Conservation (phyloP, 2,888 invertebrate species). For the Deilephila porcellus region DNA sequence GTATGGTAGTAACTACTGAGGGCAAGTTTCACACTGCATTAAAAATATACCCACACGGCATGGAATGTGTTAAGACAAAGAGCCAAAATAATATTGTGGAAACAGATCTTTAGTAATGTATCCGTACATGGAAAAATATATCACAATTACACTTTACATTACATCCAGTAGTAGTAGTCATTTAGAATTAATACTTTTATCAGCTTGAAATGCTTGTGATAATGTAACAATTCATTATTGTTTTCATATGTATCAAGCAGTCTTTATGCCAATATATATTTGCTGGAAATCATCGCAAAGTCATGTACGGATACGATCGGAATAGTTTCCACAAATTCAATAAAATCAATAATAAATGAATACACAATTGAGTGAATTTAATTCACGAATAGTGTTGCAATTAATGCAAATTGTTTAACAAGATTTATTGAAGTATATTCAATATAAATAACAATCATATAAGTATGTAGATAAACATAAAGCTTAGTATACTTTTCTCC, state of each 20-base stretch:
- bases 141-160: neutral
- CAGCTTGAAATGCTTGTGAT: neutral
- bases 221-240: no score
- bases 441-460: neutral
- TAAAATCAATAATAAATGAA: neutral
- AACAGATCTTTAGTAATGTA: conserved; percentile 1
- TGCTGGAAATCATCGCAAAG: no score
- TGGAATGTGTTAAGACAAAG: neutral
- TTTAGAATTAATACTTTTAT: neutral
- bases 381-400: neutral
- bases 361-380: neutral
- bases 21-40: no score
- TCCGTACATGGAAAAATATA: neutral
- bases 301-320: neutral
- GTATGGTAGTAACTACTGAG: no score
- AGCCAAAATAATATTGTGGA: neutral
- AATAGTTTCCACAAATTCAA: neutral
- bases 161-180: neutral
- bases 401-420: conserved; percentile 13
- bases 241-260: no score
- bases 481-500: neutral
- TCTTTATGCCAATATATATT: no score
- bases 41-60: neutral
- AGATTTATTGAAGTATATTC: neutral
- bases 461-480: neutral